A percentile compares a stretch with the other conserved stretches of the same genome.
Evolutionary conservation across 2,797 vertebrate genomes (phyloP).

Genomic region (Balearica regulorum): DNA sequence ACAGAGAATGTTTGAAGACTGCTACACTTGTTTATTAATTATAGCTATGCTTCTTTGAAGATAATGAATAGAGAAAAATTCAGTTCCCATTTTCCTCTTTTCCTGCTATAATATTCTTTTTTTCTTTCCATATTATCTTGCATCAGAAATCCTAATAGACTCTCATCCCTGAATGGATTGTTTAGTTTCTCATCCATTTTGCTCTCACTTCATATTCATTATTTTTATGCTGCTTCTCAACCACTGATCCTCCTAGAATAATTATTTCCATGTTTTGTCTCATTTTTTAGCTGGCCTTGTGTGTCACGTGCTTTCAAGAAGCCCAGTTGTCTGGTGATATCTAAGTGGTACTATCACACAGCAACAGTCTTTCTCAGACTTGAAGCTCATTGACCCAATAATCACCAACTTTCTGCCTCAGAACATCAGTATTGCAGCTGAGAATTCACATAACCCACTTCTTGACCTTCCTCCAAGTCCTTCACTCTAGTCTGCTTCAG

Average conservation of each 20-base stretch:
- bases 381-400: not conserved
- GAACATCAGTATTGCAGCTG: not conserved
- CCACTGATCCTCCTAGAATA: not conserved
- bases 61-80: not conserved
- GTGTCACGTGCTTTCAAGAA: not conserved
- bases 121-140: not conserved
- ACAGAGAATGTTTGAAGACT: not conserved
- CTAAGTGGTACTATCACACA: not conserved
- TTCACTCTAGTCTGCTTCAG: not conserved
- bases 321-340: not conserved
- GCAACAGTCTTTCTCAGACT: not conserved
- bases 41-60: not conserved
- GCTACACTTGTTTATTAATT: not conserved
- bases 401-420: not conserved
- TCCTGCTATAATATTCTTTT: not conserved
- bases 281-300: not conserved
- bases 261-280: not conserved
- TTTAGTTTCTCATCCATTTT: not conserved
- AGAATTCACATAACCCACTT: not conserved
- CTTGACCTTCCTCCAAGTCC: not conserved
- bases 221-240: not conserved
- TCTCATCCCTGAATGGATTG: not conserved
- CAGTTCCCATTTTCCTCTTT: not conserved
- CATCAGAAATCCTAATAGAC: not conserved
- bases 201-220: not conserved